Base-by-base conservation (phyloP, 1,140 invertebrate genomes). In the Apis florea region DNA sequence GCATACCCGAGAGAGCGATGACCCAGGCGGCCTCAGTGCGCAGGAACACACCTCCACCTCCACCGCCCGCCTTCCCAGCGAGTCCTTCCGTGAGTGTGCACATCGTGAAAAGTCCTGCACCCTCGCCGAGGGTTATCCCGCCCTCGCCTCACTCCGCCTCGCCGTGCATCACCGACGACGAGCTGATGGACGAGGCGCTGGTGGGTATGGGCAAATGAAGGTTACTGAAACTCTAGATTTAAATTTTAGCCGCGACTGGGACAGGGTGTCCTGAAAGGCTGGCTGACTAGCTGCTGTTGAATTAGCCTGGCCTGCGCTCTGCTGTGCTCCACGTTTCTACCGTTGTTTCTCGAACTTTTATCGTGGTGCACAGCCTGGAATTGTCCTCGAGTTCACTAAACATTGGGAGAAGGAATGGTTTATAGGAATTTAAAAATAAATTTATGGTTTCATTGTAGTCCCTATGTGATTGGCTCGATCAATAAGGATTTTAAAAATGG, bases 181-280 rank as follows among this genome's bases (percentile, higher is more conserved):
- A 98, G 88, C 95, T 98, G 4, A 97, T 98, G 96, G 97, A 98
- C 90, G 97, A 97, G 90, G 97, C 97, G 2, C 93, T 98, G 31
- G 96, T 97, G 54, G 96, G 96, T 66, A 93, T 96, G 93, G 96
- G 95, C 40, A 95, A 95, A 93, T 95, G 94, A 94, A 93, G 91
- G 86, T 91, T 93, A 90, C 90, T 93, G 58, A 92, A 92, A 90
- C 67, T 88, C 47, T 81, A 81, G 79, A 75, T 67, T 75, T 64
- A 81, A 40, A 81, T 81, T 81, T 58, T 67, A 75, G 66, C 53
- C 26, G 53, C 61, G 53, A 51, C 17, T 11, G 10, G 21, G 12
- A 21, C 51, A 53, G 49, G 59, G 78, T 74, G 71, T 74, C 61
- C 61, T 21, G 31, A 54, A 21, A 15, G 19, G 31, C 49, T 51